Evolutionary conservation across 2,888 invertebrate species (phyloP), one percentile per base, ranked within the genome.

Genomic region (Oscheius onirici): DNA sequence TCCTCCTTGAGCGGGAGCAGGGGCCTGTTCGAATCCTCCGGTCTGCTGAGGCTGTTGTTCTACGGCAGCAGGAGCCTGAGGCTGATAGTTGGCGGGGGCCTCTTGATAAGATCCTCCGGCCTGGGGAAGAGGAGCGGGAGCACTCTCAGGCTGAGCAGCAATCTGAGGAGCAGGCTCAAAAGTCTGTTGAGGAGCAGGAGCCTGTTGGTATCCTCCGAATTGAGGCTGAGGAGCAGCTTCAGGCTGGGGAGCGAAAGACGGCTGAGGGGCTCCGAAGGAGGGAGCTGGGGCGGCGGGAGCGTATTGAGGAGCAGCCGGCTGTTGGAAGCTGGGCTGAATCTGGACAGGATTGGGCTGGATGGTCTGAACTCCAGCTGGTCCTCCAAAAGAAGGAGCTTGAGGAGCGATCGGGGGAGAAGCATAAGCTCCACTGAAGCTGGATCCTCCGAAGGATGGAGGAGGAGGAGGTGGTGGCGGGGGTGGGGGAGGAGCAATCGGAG

Each of bases 381-480:
- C 58, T 6, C n/a, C 41, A 13, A 10, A 28, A 17, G 40, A n/a
- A 40, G 58, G 17, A 57, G 57, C 34, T 54, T 54, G 5, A 34
- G 55, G 40, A 26, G 26, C 63, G 22, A 63, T 20, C 8, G 63
- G 49, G 26, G 63, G 63, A 24, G 63, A 63, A 13, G 63, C 63
- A 49, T 63, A 63, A n/a, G 63, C 63, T 63, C 63, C 63, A 17
- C 63, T 49, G 17, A 26, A 46, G 3, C 63, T 34, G 60, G 67
- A 60, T 67, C 70, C 67, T 63, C 65, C 72, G n/a, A 44, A 72
- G 17, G 44, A 66, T 57, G 60, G 46, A 24, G 63, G 49, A 2
- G 63, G 49, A 63, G 63, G 69, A 22, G 51, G 69, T 57, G 65
- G 69, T 17, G 82, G 77, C 54, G 85, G 82, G 72, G 75, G 69